Base-by-base conservation (phyloP, 2,888 invertebrate species). In the Tyria jacobaeae region DNA sequence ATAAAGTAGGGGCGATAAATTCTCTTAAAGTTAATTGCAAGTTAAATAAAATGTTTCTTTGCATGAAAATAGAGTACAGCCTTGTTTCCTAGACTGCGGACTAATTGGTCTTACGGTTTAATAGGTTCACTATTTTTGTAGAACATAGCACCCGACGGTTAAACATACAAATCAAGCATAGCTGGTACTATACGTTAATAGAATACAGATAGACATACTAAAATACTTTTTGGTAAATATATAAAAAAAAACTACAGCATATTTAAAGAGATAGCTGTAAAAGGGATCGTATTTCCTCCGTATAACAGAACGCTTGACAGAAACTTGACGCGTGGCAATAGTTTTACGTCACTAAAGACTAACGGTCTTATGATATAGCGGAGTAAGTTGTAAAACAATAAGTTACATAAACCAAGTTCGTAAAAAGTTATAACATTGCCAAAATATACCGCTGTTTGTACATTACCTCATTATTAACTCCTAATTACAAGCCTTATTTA, bases 391-490 rank as follows among this genome's bases (percentile, higher is more conserved):
- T n/a, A 12, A 44, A 21, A 21, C 44, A 44, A 44, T 44, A 10
- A 17, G 44, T 21, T 21, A 21, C 4, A 21, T 21, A 44, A 17
- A 44, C 21, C 24, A 25, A n/a, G 37, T 37, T 44, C 47, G 47
- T 35, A 47, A 34, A 56, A 55, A 56, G 7, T 21, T 21, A 55
- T 49, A 51, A 35, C 37, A 48, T 60, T 60, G 54, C 54, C 54
- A 55, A 17, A 53, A 53, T 51, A 35, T 17, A 24, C 37, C 41
- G 56, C 55, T 59, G 63, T 63, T 56, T 55, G 31, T 9, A 41
- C 34, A 56, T 59, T 55, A 59, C 51, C 52, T 59, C 55, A 59
- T 47, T 35, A 12, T 60, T 55, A 61, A 57, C 51, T 53, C 15
- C 37, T 41, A 27, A 15, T 17, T 35, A 24, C 14, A 6, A 60